phyloP scores from a whole-genome alignment of 1,140 invertebrate species.

The Drosophila pruinosa region DNA sequence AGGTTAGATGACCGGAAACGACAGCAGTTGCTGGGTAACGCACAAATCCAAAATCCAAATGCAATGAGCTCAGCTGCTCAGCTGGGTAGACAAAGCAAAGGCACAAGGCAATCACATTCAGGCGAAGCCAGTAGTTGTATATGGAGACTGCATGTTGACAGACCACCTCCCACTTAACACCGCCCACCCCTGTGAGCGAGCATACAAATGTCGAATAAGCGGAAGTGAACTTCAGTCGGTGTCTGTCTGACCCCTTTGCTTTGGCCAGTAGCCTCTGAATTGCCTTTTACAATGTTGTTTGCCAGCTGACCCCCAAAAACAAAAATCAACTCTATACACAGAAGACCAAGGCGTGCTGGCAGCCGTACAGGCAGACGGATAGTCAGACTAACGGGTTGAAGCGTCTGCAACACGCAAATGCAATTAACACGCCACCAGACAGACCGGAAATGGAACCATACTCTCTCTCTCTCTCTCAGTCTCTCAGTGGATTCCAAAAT shows the following conservation, averaged over 20 bases:
- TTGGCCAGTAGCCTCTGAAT: conserved; percentile 34
- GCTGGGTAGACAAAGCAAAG: conserved; percentile 7
- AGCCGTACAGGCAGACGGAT: not conserved
- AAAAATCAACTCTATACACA: conserved; percentile 26
- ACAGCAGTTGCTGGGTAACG: conserved; percentile 29
- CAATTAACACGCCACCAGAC: conserved; percentile 79
- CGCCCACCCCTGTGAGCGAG: not conserved
- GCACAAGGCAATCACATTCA: conserved; percentile 44
- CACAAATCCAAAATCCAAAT: conserved; percentile 46
- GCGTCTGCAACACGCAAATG: conserved; percentile 75
- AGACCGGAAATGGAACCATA: conserved; percentile 69
- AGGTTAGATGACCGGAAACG: conserved; percentile 59
- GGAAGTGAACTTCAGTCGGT: conserved; percentile 18
- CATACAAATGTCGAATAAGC: conserved; percentile 25
- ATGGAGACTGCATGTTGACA: conserved; percentile 59
- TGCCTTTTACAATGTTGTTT: conserved; percentile 75
- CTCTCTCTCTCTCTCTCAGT: conserved; percentile 3
- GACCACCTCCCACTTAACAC: conserved; percentile 16
- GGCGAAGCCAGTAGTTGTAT: conserved; percentile 29
- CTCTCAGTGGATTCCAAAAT: conserved; percentile 20
- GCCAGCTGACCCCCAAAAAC: conserved; percentile 43
- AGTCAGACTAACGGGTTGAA: conserved; percentile 4
- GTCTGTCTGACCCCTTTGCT: conserved; percentile 28
- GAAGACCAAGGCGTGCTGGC: no score
- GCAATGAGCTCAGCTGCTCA: conserved; percentile 51